Conservation (phyloP, 2,888 invertebrate species). For the Orthosia gracilis region DNA sequence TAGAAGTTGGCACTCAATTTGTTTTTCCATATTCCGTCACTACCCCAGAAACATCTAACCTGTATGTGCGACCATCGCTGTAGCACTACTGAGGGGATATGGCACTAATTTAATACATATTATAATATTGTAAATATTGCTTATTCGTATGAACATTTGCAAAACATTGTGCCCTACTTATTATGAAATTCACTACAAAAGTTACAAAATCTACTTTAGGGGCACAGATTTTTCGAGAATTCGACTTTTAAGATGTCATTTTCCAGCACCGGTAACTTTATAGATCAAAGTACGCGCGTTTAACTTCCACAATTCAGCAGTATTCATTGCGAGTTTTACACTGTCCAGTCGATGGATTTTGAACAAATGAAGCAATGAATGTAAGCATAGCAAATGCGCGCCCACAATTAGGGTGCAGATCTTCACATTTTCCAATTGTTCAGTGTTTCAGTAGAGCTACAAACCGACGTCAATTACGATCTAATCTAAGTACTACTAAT, state of each 20-base stretch:
- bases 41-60: constrained; percentile 80
- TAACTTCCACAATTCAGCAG: too few species aligned
- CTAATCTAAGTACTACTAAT: constrained; percentile 80
- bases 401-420: background rate
- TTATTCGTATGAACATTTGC: constrained; percentile 28
- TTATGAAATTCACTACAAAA: constrained; percentile 35
- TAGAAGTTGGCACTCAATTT: constrained; percentile 30
- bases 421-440: constrained; percentile 32
- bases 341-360: too few species aligned
- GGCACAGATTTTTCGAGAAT: constrained; percentile 7
- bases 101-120: constrained; percentile 35
- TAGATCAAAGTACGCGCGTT: too few species aligned
- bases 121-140: constrained; percentile 42
- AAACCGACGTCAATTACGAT: constrained; percentile 67
- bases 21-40: constrained; percentile 57
- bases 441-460: constrained; percentile 63
- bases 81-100: constrained; percentile 61
- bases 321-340: too few species aligned
- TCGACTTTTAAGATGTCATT: background rate
- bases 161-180: constrained; percentile 20
- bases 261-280: too few species aligned
- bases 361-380: too few species aligned
- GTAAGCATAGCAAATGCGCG: too few species aligned
- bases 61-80: constrained; percentile 71
- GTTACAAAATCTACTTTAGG: constrained; percentile 43